Base-by-base conservation (phyloP, 2,888 invertebrate genomes). In the Aleiodes alternator region DNA sequence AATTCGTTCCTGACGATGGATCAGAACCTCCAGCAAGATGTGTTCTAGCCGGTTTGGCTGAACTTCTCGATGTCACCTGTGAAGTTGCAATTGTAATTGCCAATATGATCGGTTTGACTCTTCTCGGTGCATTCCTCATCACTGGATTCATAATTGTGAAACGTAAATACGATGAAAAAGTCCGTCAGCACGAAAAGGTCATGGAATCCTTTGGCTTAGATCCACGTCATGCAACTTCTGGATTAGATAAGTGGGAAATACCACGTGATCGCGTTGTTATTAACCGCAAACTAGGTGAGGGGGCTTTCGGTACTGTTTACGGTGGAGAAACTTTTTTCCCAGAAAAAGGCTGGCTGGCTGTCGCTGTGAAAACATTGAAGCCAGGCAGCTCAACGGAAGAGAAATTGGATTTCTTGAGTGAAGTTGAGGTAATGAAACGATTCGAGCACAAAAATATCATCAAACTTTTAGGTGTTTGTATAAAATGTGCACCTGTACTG, bases 381-480 rank as follows among this genome's bases (percentile, higher is more conserved):
- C 91, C 94, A 51, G 96, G 96, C 4, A 95, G 96, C 0, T 92
- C 93, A 8, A 93, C 94, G 1, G 97, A 97, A 82, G 96, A 96
- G 86, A 97, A 97, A 87, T 90, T 97, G 29, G 97, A 98, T 88
- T 98, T 98, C 85, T 91, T 98, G 53, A 95, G 96, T 70, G 98
- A 98, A 89, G 97, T 97, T 1, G 97, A 97, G 87, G 95, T 96
- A 29, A 98, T 98, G 97, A 97, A 97, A 87, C 92, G 96, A 64
- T 97, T 98, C 88, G 95, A 96, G 73, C 97, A 98, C 88, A 94
- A 94, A 84, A 97, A 98, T 88, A 95, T 98, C 72, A 94, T 98
- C 12, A 93, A 94, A 81, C 90, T 98, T 43, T 90, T 97, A 23
- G 97, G 95, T 0, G 97, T 98, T 11, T 96, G 96, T 83, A 95